Conservation (phyloP, 2,888 invertebrate species). For the Aromia moschata region DNA sequence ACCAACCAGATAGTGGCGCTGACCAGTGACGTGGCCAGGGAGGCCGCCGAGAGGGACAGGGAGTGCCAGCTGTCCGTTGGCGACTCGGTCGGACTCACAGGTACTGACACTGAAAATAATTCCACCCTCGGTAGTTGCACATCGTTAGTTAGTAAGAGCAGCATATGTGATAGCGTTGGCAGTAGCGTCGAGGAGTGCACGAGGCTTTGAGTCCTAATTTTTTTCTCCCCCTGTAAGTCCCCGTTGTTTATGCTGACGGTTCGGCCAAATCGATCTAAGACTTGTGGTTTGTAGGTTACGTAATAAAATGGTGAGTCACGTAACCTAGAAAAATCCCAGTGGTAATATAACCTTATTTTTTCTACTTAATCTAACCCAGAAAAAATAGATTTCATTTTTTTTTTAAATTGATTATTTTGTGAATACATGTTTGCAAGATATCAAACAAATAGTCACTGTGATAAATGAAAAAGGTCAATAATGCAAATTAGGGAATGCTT, state of each 20-base stretch:
- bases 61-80: conserved; percentile 70
- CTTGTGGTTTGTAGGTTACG: too few relatives aligned
- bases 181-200: conserved; percentile 61
- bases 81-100: conserved; percentile 64
- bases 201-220: conserved; percentile 56
- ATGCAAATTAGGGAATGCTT: too few relatives aligned
- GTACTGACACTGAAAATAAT: conserved; percentile 65
- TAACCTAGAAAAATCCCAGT: too few relatives aligned
- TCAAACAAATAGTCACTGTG: too few relatives aligned
- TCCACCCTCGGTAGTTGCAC: conserved; percentile 56
- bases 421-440: too few relatives aligned
- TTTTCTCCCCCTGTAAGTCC: conserved; percentile 17
- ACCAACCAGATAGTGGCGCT: conserved; percentile 79
- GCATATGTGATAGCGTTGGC: conserved; percentile 52
- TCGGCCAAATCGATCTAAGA: conserved; percentile 2
- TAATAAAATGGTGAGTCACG: too few relatives aligned
- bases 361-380: too few relatives aligned
- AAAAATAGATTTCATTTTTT: too few relatives aligned
- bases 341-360: too few relatives aligned
- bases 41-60: conserved; percentile 52
- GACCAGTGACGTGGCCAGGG: conserved; percentile 69
- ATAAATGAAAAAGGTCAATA: too few relatives aligned
- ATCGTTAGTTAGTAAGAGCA: conserved; percentile 55
- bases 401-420: too few relatives aligned
- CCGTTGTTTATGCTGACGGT: background rate